Base-by-base conservation (phyloP, 2,113 vertebrate genomes). In the Gnathochromis pfefferi region DNA sequence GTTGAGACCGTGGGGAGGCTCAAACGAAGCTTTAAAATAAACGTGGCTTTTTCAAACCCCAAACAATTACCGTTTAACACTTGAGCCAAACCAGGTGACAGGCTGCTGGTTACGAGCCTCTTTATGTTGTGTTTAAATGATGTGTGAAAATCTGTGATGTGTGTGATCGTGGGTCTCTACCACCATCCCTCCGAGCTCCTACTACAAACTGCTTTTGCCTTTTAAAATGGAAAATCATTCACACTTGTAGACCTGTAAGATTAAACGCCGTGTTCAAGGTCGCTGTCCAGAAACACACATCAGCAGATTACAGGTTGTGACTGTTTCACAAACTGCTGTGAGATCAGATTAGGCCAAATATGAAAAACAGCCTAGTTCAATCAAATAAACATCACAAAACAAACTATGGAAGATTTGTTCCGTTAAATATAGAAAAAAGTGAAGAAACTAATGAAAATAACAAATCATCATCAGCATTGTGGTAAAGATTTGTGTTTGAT, bases 1-100 rank as follows among this genome's bases (percentile, higher is more conserved):
- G 1, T 38, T 38, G 33, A 38, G 33, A 0, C 33, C 0, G 33
- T 12, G 10, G 0, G 33, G 10, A 23, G 60, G 17, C 60, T 7
- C 31, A 38, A 65, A 70, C 2, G 3, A 42, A 70, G 12, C 65
- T 70, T 16, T 42, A 40, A 14, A 23, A 2, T 38, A n/a, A 65
- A 33, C 28, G 5, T 60, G 60, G 0, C 17, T n/a, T 63, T 63
- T 63, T 63, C 17, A 1, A 35, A 68, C 10, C 33, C 0, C 13
- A 10, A 17, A 60, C 57, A 17, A 19, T 31, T 31, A 65, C 31
- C 6, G 4, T 38, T 65, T 38, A 65, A 65, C 3, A 4, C 58
- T 19, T 12, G 9, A 65, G 19, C 31, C 31, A 17, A n/a, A 65
- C 17, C 19, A 38, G 19, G 60, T 4, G 19, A 68, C 28, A 5